Conservation (phyloP, 2,888 invertebrate species). For the Euspilapteryx auroguttella region DNA sequence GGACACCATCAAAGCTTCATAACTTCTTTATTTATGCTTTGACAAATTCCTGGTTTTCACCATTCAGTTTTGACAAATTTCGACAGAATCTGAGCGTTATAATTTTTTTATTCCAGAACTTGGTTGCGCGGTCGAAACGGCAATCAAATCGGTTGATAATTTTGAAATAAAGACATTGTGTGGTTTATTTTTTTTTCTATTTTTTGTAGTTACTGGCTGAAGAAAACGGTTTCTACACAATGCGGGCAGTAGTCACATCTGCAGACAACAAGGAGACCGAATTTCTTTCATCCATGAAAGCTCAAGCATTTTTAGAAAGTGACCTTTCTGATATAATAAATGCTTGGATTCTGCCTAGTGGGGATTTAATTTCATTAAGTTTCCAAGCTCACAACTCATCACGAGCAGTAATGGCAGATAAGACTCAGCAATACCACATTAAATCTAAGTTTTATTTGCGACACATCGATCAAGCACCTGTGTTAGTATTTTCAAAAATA, state of each 20-base stretch:
- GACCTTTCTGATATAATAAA: constrained; percentile 78
- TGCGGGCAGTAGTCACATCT: constrained; percentile 69
- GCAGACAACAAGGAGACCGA: constrained; percentile 67
- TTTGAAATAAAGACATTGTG: no score
- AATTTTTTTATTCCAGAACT: no score
- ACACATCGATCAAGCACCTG: constrained; percentile 80
- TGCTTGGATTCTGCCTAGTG: constrained; percentile 77
- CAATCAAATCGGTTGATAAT: no score
- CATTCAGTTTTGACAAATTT: no score
- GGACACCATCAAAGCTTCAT: no score
- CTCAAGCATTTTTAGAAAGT: constrained; percentile 74
- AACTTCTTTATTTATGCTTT: no score
- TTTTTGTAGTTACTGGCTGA: constrained; percentile 63
- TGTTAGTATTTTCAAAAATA: constrained; percentile 49
- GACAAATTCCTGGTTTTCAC: no score
- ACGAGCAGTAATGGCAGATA: constrained; percentile 11
- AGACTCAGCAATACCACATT: constrained; percentile 38
- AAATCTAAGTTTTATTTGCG: constrained; percentile 79
- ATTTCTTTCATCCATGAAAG: constrained; percentile 79
- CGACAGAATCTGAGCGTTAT: no score
- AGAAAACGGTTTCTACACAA: constrained; percentile 72
- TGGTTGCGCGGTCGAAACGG: no score
- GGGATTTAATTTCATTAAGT: constrained; percentile 75
- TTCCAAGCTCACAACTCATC: constrained; percentile 43
- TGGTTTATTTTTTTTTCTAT: constrained; percentile 3